phyloP scores from a whole-genome alignment of 1,140 invertebrate species.

The Pseudomyrmex flavicornis region DNA sequence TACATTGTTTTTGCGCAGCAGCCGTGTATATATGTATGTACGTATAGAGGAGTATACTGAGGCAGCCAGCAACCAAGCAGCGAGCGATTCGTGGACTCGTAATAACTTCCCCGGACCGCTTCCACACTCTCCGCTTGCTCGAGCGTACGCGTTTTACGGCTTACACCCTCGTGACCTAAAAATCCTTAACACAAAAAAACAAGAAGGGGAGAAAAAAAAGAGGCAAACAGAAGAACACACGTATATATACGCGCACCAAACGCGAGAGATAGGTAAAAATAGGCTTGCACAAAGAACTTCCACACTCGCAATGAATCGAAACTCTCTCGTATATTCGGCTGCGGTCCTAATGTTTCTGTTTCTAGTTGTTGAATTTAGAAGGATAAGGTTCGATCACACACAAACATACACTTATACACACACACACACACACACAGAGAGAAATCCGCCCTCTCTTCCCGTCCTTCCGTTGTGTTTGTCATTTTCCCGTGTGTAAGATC shows the following conservation, averaged over 20 bases:
- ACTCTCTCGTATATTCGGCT: slow-evolving; percentile 56
- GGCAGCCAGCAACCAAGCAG: slow-evolving; percentile 44
- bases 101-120: slow-evolving; percentile 50
- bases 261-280: slow-evolving; percentile 45
- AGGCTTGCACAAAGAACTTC: slow-evolving; percentile 40
- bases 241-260: slow-evolving; percentile 13
- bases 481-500: slow-evolving; percentile 51
- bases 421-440: slow-evolving; percentile 25
- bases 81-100: slow-evolving; percentile 39
- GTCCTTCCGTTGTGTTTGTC: slow-evolving; percentile 70
- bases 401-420: not conserved
- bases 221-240: not conserved
- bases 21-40: slow-evolving; percentile 60
- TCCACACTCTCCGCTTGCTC: slow-evolving; percentile 53
- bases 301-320: slow-evolving; percentile 8
- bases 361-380: slow-evolving; percentile 76
- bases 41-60: slow-evolving; percentile 22
- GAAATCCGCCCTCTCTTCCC: slow-evolving; percentile 15
- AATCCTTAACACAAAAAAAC: slow-evolving; percentile 11
- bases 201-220: slow-evolving; percentile 1
- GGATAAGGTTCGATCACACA: slow-evolving; percentile 64
- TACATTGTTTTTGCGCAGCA: slow-evolving; percentile 57
- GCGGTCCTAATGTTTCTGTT: slow-evolving; percentile 73
- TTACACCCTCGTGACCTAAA: slow-evolving; percentile 38
- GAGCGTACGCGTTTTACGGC: slow-evolving; percentile 50